phyloP scores from a whole-genome alignment of 1,140 invertebrate species.

The Hetaerina americana region DNA sequence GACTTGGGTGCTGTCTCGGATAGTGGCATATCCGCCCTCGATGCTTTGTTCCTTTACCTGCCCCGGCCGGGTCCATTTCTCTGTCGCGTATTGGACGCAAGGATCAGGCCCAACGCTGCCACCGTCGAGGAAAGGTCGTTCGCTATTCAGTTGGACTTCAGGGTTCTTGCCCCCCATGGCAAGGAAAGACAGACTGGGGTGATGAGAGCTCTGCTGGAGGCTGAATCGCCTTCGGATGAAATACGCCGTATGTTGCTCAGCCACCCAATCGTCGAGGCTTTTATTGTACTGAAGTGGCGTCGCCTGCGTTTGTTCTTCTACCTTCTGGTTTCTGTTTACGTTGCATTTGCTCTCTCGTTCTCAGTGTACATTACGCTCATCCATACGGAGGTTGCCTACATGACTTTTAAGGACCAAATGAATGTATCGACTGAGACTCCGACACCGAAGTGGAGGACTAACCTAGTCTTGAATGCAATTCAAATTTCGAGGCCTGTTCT shows the following conservation, averaged over 20 bases:
- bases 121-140: background rate
- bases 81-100: background rate
- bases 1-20: background rate
- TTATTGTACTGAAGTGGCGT: slow-evolving; percentile 34
- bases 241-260: slow-evolving; percentile 24
- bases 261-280: slow-evolving; percentile 34
- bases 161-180: slow-evolving; percentile 18
- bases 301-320: slow-evolving; percentile 30
- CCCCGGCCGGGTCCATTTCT: background rate
- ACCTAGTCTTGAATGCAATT: background rate
- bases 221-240: slow-evolving; percentile 13
- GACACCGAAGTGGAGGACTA: background rate
- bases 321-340: slow-evolving; percentile 27
- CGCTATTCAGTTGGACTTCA: slow-evolving; percentile 22
- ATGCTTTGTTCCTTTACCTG: background rate
- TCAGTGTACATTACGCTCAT: slow-evolving; percentile 6
- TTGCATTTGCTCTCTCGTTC: slow-evolving; percentile 25
- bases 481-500: slow-evolving; percentile 3
- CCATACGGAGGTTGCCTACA: background rate
- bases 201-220: slow-evolving; percentile 21
- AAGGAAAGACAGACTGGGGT: slow-evolving; percentile 24
- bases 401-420: too few relatives aligned
- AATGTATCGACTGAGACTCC: background rate
- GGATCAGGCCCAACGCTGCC: background rate
- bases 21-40: background rate